These are phyloP conservation scores for Epizoanthus scotinus DNA, from an alignment of 92 coral and sea anemone genomes.

Conservation along the genomic window DNA sequence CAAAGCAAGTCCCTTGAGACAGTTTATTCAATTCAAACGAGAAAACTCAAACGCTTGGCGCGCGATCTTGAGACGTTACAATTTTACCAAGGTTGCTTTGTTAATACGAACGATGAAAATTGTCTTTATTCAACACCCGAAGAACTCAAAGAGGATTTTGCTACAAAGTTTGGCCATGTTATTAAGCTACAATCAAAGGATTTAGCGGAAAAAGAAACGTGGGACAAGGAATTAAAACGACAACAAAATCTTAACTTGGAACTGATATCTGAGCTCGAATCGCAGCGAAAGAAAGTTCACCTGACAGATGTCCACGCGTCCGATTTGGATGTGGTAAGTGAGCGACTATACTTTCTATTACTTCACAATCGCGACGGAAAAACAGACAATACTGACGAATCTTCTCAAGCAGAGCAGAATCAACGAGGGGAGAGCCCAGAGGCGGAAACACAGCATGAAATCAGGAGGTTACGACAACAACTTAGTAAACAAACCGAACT, in stretches of 20 bases:
- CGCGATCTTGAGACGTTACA: conserved; percentile 68
- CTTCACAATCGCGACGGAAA: conserved; percentile 39
- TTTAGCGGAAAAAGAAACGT: conserved; percentile 41
- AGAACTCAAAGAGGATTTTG: conserved; percentile 63
- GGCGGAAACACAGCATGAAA: conserved; percentile 10
- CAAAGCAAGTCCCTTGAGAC: conserved; percentile 71
- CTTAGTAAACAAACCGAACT: conserved; percentile 62
- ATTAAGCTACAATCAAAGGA: conserved; percentile 68
- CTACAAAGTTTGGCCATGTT: conserved; percentile 52
- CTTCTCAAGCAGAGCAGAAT: conserved; percentile 33
- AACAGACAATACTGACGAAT: not conserved
- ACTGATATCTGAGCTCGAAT: conserved; percentile 46
- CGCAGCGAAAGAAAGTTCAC: conserved; percentile 48
- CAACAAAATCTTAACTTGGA: conserved; percentile 47
- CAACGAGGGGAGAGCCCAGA: not conserved
- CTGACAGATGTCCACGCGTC: conserved; percentile 58
- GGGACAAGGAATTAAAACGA: conserved; percentile 46
- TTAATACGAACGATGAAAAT: conserved; percentile 52
- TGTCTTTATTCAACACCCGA: conserved; percentile 59
- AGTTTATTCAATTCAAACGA: conserved; percentile 50
- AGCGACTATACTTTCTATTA: conserved; percentile 47
- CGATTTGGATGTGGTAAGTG: conserved; percentile 66
- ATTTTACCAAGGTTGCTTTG: conserved; percentile 50
- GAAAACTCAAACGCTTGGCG: conserved; percentile 54
- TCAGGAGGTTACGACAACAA: conserved; percentile 39